phyloP scores from a whole-genome alignment of 1,140 invertebrate genomes.

The Coelopa frigida region DNA sequence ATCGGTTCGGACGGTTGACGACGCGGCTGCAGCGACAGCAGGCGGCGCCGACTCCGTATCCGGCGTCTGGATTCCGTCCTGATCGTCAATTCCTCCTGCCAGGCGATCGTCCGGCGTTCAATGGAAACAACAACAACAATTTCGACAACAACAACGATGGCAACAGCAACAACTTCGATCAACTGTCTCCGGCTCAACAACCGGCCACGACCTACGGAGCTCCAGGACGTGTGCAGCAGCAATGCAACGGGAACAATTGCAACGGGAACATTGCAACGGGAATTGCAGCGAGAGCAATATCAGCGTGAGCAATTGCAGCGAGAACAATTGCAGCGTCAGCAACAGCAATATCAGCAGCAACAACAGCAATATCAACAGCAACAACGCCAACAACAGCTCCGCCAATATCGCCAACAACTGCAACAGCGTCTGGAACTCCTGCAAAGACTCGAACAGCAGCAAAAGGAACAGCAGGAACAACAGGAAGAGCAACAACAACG shows the following conservation, averaged over 20 bases:
- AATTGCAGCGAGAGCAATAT: no score
- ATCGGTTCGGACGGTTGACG: conserved; percentile 6
- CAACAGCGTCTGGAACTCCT: no score
- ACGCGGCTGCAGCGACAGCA: conserved; percentile 14
- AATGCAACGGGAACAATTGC: background rate
- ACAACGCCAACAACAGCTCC: background rate
- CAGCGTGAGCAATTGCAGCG: no score
- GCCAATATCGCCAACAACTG: no score
- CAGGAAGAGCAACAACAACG: background rate
- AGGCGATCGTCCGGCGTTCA: conserved; percentile 8
- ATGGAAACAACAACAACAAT: background rate
- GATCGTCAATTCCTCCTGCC: conserved; percentile 13
- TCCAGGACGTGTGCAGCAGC: conserved; percentile 4
- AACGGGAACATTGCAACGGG: conserved; percentile 11
- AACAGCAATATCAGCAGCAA: conserved; percentile 7
- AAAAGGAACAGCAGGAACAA: conserved; percentile 5
- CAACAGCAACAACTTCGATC: conserved; percentile 6
- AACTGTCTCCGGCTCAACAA: conserved; percentile 5
- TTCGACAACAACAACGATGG: background rate
- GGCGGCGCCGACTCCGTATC: conserved; percentile 11
- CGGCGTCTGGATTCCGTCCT: conserved; percentile 17
- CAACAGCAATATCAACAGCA: background rate
- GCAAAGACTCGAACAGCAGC: background rate
- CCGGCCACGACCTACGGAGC: conserved; percentile 17
- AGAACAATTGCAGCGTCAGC: background rate